Percentiles rank a stretch among this genome's conserved stretches.
phyloP scores from a whole-genome alignment of 2,888 invertebrate species.

The Pandemis corylana region DNA sequence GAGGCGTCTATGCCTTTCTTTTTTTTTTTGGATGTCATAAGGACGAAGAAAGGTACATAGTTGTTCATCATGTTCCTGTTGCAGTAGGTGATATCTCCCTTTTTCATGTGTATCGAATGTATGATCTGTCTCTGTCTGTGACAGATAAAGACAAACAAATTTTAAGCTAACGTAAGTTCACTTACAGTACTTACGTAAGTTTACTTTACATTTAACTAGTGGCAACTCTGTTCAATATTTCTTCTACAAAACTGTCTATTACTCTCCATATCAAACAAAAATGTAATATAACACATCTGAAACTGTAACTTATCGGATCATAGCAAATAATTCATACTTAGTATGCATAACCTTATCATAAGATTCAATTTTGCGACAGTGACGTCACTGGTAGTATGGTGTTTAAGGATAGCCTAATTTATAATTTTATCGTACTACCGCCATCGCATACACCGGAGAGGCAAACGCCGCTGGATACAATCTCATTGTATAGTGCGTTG shows the following conservation, averaged over 20 bases:
- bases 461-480: background rate
- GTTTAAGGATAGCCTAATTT: constrained; percentile 26
- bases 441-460: background rate
- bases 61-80: background rate
- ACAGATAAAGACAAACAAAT: too few relatives aligned
- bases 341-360: constrained; percentile 5
- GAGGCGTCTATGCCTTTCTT: background rate
- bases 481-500: background rate
- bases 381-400: constrained; percentile 16
- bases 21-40: background rate
- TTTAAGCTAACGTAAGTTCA: background rate
- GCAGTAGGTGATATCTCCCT: too few relatives aligned
- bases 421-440: constrained; percentile 20
- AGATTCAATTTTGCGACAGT: constrained; percentile 7
- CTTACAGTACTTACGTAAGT: background rate
- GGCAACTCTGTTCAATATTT: background rate
- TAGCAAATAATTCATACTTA: constrained; percentile 7
- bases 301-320: constrained; percentile 14
- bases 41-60: background rate
- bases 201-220: background rate
- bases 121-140: too few relatives aligned
- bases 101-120: too few relatives aligned
- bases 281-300: constrained; percentile 5
- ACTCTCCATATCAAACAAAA: constrained; percentile 11
- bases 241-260: background rate